Percentiles rank a stretch among this genome's conserved stretches.
phyloP scores from a whole-genome alignment of 1,140 invertebrate species.

The Drosophila sturtevanti region DNA sequence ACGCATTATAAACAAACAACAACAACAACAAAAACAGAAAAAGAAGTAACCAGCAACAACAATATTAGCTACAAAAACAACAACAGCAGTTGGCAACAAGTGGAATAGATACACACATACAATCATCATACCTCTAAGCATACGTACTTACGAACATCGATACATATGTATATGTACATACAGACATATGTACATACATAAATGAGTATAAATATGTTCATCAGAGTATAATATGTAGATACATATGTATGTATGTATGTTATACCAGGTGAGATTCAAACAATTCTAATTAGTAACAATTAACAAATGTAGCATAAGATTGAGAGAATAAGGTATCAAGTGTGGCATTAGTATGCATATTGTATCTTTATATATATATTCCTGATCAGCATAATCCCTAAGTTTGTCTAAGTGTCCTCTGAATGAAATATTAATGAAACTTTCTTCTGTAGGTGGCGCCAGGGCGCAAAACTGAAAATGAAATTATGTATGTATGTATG shows the following conservation, averaged over 20 bases:
- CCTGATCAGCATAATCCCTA: no score
- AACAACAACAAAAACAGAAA: slow-evolving; percentile 16
- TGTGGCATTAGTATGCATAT: no score
- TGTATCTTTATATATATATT: no score
- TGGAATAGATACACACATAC: slow-evolving; percentile 51
- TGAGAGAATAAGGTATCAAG: no score
- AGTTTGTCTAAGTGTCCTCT: no score
- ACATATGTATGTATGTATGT: slow-evolving; percentile 24
- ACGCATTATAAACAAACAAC: slow-evolving; percentile 55
- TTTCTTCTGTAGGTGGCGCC: no score
- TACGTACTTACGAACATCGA: slow-evolving; percentile 32
- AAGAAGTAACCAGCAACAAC: slow-evolving; percentile 22
- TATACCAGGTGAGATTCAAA: not conserved
- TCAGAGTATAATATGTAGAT: not conserved
- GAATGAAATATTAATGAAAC: no score
- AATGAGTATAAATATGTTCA: no score
- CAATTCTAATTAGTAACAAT: not conserved
- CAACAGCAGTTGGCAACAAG: slow-evolving; percentile 70
- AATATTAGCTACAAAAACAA: slow-evolving; percentile 19
- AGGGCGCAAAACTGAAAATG: no score
- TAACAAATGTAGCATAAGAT: not conserved
- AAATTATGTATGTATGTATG: no score
- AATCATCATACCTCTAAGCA: slow-evolving; percentile 20
- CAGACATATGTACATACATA: no score
- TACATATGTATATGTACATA: not conserved